phyloP scores from a whole-genome alignment of 2,113 vertebrate genomes.

The Alces alces region DNA sequence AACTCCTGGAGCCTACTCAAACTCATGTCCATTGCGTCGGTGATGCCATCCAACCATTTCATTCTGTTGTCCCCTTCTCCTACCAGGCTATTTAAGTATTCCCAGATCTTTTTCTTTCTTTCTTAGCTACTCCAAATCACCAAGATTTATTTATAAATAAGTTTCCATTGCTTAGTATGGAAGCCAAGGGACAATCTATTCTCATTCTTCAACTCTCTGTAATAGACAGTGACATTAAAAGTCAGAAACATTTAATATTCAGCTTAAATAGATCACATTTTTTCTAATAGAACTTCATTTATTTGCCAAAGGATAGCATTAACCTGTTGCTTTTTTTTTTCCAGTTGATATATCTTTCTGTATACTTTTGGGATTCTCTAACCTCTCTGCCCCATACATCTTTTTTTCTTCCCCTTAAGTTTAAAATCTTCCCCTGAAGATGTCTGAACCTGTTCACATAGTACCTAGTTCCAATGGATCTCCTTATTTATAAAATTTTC shows the following conservation, averaged over 20 bases:
- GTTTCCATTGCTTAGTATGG: background rate
- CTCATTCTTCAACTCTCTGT: constrained; percentile 2
- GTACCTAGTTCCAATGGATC: background rate
- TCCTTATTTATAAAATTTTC: background rate
- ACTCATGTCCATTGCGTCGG: background rate
- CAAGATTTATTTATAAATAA: background rate
- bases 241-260: background rate
- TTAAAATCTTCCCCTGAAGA: background rate
- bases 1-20: background rate
- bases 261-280: background rate
- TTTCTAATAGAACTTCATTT: background rate
- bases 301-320: background rate
- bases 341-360: background rate
- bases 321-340: background rate
- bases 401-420: background rate
- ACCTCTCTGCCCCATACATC: no score
- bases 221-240: background rate
- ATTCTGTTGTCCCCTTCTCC: background rate
- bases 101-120: background rate
- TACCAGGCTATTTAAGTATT: background rate
- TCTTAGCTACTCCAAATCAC: background rate
- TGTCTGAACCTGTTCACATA: background rate
- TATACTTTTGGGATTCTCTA: background rate
- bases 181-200: background rate
- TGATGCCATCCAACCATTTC: background rate